Conservation (phyloP, 2,797 vertebrate genomes). For the Amblyopsis hoosieri region DNA sequence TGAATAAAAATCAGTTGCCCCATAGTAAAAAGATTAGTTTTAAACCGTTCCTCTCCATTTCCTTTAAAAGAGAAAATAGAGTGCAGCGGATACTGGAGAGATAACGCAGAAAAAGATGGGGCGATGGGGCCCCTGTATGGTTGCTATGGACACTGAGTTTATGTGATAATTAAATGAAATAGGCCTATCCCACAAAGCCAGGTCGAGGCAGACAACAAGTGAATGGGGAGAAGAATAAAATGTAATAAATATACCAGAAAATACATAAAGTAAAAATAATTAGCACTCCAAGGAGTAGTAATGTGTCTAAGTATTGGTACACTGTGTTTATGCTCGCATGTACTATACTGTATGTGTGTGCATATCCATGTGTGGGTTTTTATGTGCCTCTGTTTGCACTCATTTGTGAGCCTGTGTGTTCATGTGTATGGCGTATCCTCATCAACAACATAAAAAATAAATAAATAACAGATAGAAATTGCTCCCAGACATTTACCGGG, state of each 20-base stretch:
- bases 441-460: neutral
- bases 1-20: no score
- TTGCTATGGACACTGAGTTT: conserved; percentile 17
- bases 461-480: conserved; percentile 2
- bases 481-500: conserved; percentile 26
- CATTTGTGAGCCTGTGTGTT: neutral
- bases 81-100: conserved; percentile 5
- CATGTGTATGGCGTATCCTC: conserved; percentile 4
- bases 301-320: neutral
- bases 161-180: conserved; percentile 38
- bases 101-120: conserved; percentile 13
- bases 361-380: neutral
- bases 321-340: neutral
- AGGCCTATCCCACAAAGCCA: conserved; percentile 24
- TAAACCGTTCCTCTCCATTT: conserved; percentile 8
- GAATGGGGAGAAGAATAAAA: conserved; percentile 22
- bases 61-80: conserved; percentile 5
- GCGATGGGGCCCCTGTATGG: conserved; percentile 5
- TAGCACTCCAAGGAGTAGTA: conserved; percentile 40
- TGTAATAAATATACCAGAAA: conserved; percentile 17
- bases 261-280: conserved; percentile 51
- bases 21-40: neutral
- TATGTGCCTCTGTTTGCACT: neutral
- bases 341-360: conserved; percentile 4
- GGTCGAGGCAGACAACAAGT: conserved; percentile 24